A percentile compares a stretch with the other conserved stretches of the same genome.
Evolutionary conservation across 2,888 invertebrate species (phyloP).

Genomic region (Drosophila cracens): DNA sequence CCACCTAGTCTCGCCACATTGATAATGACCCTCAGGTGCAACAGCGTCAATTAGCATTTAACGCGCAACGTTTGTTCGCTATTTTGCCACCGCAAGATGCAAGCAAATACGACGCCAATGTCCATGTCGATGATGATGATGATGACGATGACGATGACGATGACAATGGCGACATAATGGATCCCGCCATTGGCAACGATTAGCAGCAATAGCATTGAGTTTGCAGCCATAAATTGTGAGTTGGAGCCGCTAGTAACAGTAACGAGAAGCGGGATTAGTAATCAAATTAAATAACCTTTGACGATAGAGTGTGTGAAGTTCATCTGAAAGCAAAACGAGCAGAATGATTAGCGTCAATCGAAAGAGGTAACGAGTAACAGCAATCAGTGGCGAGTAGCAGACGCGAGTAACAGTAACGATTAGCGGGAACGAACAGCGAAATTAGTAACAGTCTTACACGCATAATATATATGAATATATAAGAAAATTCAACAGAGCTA

Average conservation of each 20-base stretch:
- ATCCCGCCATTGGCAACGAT: conserved; percentile 1
- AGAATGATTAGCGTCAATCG: neutral
- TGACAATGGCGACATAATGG: conserved; percentile 4
- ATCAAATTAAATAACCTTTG: neutral
- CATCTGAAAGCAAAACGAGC: neutral
- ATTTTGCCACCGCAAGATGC: conserved; percentile 22
- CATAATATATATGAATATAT: too few species aligned
- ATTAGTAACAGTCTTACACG: neutral
- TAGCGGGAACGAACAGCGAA: neutral
- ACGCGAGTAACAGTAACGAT: neutral
- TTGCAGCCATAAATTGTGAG: neutral
- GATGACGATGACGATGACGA: neutral
- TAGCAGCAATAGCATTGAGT: neutral
- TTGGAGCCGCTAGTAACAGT: neutral
- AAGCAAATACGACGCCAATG: neutral
- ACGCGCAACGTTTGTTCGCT: conserved; percentile 58
- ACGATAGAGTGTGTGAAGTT: neutral
- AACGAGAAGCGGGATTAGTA: neutral
- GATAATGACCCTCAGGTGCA: conserved; percentile 47
- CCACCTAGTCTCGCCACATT: conserved; percentile 10
- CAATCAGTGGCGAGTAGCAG: neutral
- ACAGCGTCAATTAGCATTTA: conserved; percentile 60
- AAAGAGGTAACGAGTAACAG: neutral
- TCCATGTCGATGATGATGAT: neutral
- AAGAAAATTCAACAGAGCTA: neutral